Percentiles rank a stretch among this genome's conserved stretches.
Evolutionary conservation across 2,113 vertebrate species (phyloP).

Genomic region (Sorex araneus): DNA sequence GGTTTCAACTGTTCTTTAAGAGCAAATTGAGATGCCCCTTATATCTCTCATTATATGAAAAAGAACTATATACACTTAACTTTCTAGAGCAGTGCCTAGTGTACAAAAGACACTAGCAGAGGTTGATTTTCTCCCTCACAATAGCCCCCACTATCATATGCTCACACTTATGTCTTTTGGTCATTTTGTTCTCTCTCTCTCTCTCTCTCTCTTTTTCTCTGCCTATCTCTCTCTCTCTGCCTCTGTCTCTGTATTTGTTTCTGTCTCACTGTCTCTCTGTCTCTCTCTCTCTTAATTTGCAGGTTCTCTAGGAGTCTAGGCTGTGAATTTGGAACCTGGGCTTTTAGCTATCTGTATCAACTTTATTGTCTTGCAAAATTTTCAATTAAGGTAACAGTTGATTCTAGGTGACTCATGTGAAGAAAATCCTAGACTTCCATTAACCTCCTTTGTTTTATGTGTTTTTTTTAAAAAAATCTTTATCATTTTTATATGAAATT

Average conservation of each 20-base stretch:
- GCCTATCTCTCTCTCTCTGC: too few species aligned
- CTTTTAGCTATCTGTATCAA: not conserved
- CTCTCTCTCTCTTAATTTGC: not conserved
- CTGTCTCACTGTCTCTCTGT: too few species aligned
- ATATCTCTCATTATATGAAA: not conserved
- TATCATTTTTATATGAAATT: slow-evolving; percentile 19
- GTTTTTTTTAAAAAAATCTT: not conserved
- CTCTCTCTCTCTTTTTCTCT: too few species aligned
- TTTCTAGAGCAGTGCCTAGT: not conserved
- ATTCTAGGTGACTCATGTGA: not conserved
- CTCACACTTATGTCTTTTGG: not conserved
- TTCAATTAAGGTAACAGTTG: not conserved
- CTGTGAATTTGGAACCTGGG: not conserved
- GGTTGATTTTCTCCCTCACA: not conserved
- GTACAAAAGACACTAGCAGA: not conserved
- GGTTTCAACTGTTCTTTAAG: not conserved
- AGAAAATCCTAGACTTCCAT: not conserved
- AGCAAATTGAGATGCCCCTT: not conserved
- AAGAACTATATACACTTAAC: not conserved
- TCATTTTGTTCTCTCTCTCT: not conserved
- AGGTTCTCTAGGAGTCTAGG: not conserved
- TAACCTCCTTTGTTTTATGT: not conserved
- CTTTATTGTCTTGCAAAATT: not conserved
- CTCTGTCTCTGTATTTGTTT: too few species aligned
- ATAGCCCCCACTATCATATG: not conserved